Evolutionary conservation across 2,797 vertebrate species (phyloP).

Genomic region (Siniperca scherzeri): DNA sequence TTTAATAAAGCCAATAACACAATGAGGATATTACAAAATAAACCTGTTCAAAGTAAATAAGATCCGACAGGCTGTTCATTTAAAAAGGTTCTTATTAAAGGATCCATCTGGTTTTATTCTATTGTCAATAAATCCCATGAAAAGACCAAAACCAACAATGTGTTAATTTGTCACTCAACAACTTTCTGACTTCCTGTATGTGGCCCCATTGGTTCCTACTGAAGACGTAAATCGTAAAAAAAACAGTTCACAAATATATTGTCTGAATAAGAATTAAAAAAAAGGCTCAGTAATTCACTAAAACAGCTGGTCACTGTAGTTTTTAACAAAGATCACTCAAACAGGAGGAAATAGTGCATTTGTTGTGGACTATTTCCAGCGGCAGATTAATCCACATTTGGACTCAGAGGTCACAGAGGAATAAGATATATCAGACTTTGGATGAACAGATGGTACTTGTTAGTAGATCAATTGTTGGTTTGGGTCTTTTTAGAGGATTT

Average conservation of each 20-base stretch:
- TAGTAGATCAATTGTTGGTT: background rate
- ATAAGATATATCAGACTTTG: background rate
- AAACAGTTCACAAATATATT: background rate
- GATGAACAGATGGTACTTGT: background rate
- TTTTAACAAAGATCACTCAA: background rate
- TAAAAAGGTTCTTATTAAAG: background rate
- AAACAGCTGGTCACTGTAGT: background rate
- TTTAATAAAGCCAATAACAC: background rate
- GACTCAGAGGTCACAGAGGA: background rate
- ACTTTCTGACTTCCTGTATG: background rate
- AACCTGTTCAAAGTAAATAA: background rate
- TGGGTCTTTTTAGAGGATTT: background rate
- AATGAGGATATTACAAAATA: background rate
- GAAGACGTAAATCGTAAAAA: background rate
- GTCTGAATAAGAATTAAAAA: background rate
- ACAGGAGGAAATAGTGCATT: background rate
- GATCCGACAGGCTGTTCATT: background rate
- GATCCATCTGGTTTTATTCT: background rate
- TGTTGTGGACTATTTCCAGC: background rate
- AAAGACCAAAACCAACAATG: background rate
- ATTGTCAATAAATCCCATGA: background rate
- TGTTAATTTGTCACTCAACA: background rate
- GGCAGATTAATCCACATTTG: background rate
- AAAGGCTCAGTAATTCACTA: no score
- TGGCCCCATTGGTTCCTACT: background rate